Percentiles rank a stretch among this genome's conserved stretches.
These are phyloP conservation scores for Platycercus adscitus DNA, from an alignment of 2,113 vertebrate genomes.

Conservation along the genomic window DNA sequence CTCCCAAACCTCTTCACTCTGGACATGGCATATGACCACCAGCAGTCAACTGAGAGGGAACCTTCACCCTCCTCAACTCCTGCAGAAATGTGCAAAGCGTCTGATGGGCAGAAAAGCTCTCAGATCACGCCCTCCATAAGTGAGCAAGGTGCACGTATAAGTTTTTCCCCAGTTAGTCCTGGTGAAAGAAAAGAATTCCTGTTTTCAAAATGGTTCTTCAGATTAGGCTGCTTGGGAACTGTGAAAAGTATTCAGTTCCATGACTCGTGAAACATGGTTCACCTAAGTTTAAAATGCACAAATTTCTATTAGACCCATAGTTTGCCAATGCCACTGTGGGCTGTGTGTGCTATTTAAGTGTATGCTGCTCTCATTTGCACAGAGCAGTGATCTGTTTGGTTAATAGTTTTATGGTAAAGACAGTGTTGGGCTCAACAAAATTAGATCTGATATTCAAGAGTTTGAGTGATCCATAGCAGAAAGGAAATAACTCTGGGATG, in stretches of 20 bases:
- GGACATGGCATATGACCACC: too few species aligned
- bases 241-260: neutral
- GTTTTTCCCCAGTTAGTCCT: neutral
- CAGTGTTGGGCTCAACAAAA: neutral
- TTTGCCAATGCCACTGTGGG: neutral
- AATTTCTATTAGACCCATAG: neutral
- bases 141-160: accelerated
- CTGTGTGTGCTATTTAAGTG: neutral
- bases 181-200: neutral
- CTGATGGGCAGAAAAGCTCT: neutral
- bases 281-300: neutral
- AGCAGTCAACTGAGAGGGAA: neutral
- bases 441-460: neutral
- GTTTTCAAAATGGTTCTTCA: neutral
- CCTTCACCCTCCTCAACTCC: neutral
- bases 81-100: neutral
- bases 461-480: neutral
- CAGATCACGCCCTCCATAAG: accelerated
- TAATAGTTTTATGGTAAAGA: neutral
- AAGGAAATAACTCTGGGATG: neutral
- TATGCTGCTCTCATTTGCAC: neutral
- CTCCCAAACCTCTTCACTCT: accelerated
- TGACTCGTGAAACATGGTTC: neutral
- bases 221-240: neutral
- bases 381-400: neutral